Base-by-base conservation (phyloP, 1,140 invertebrate species). In the Andrena cerasifolii region DNA sequence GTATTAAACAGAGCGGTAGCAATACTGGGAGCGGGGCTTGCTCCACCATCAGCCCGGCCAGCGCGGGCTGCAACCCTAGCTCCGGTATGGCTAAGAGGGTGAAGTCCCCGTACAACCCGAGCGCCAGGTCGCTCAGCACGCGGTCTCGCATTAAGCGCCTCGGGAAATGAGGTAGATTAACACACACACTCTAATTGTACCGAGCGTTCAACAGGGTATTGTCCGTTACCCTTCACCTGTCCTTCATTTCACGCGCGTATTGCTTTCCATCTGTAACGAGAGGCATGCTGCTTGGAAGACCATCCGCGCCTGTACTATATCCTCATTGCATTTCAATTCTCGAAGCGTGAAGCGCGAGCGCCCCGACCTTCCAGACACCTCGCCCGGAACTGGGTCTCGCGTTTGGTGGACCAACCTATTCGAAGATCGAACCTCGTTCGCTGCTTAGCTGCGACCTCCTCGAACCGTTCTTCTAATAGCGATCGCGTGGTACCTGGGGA, bases 81-180 rank as follows among this genome's bases (percentile, higher is more conserved):
- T 82, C 87, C 7, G 84, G 78, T 26, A 88, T 92, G 67, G 80
- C 89, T 16, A 92, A 91, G 51, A 84, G 90, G 47, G 90, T 90
- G 1, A 92, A 92, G 63, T 88, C 89, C 8, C 86, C 90, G 0
- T 91, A 90, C 33, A 91, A 90, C 75, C 86, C 88, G n/a, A 85
- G 83, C 61, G 83, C 87, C 21, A 80, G 86, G 56, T 91, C 90
- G 16, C 71, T 91, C 3, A 89, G 84, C 31, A 92, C 92, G 28
- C 85, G 91, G 58, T 92, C 92, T 56, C 86, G 91, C 12, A 90
- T 93, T 28, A 93, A 92, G 62, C 90, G 91, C 4, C 87, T 93
- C 18, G 90, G 91, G 24, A 93, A 93, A 74, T 93, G 79, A 93
- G 68, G 61, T 53, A 54, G 58, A 12, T 49, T 53, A 67, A 65